These are phyloP conservation scores for Rhagonycha fulva DNA, from an alignment of 2,888 invertebrate genomes.

Conservation along the genomic window DNA sequence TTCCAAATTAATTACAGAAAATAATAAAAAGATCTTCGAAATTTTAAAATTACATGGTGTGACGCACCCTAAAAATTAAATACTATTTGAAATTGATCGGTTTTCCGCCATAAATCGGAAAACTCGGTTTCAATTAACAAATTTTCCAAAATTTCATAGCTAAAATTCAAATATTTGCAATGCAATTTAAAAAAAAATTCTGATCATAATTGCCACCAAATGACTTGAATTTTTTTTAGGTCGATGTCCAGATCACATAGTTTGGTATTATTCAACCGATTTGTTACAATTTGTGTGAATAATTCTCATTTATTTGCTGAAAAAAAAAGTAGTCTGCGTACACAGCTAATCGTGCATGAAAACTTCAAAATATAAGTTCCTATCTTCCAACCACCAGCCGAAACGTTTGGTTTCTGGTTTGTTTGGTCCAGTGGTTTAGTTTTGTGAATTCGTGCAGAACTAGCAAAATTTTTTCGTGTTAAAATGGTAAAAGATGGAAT, in stretches of 20 bases:
- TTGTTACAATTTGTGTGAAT: not conserved
- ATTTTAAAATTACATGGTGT: too few species aligned
- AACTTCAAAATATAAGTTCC: not conserved
- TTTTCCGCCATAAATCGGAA: too few species aligned
- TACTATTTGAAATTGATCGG: too few species aligned
- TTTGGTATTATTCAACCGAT: not conserved
- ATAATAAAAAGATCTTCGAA: too few species aligned
- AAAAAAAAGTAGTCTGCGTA: not conserved
- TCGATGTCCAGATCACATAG: not conserved
- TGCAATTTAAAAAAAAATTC: too few species aligned
- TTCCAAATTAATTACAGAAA: too few species aligned
- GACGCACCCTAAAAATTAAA: too few species aligned
- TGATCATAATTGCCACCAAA: not conserved
- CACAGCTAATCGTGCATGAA: not conserved
- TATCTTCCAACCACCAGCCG: not conserved
- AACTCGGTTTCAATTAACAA: too few species aligned
- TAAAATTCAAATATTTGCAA: too few species aligned
- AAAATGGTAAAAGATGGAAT: not conserved
- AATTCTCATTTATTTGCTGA: not conserved
- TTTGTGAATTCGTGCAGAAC: constrained; percentile 18
- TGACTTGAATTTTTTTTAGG: not conserved
- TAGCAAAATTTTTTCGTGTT: not conserved
- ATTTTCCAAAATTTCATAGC: too few species aligned
- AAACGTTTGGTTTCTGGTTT: not conserved
- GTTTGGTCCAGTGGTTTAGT: constrained; percentile 5